Evolutionary conservation across 2,113 vertebrate genomes (phyloP).

Genomic region (Cepphus grylle): DNA sequence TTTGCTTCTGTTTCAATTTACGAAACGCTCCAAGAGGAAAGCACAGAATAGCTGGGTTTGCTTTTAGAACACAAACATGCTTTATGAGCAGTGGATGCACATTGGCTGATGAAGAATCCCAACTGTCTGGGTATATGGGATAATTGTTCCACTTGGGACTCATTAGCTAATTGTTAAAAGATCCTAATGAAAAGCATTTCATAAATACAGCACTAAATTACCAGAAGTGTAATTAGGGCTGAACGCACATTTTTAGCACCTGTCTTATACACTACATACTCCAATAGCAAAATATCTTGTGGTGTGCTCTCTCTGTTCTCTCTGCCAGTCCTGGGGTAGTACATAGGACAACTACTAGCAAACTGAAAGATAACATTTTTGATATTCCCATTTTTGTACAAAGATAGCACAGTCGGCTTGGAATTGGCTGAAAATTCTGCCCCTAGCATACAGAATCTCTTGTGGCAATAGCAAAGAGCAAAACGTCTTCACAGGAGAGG

Average conservation of each 20-base stretch:
- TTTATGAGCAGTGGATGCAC: not conserved
- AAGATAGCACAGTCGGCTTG: not conserved
- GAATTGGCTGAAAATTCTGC: not conserved
- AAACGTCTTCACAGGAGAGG: not conserved
- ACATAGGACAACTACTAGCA: not conserved
- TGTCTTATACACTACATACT: not conserved
- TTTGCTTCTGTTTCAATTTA: not conserved
- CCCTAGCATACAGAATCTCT: not conserved
- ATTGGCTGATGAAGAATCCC: conserved; percentile 1
- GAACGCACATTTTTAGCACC: conserved; percentile 6
- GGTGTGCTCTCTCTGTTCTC: not conserved
- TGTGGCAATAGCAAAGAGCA: not conserved
- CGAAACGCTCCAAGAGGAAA: not conserved
- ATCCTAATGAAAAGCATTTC: conserved; percentile 42
- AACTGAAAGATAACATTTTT: not conserved
- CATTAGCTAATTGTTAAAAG: conserved; percentile 60
- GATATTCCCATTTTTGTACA: not conserved
- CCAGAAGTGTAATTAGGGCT: conserved; percentile 21
- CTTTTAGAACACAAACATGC: not conserved
- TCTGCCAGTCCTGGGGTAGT: not conserved
- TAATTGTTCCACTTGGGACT: conserved; percentile 64
- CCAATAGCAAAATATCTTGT: not conserved
- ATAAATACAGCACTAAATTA: conserved; percentile 45
- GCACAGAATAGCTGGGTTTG: not conserved
- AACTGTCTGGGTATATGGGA: not conserved